Evolutionary conservation across 2,888 invertebrate species (phyloP), one percentile per base, ranked within the genome.

Genomic region (Neuroscelio doddi): DNA sequence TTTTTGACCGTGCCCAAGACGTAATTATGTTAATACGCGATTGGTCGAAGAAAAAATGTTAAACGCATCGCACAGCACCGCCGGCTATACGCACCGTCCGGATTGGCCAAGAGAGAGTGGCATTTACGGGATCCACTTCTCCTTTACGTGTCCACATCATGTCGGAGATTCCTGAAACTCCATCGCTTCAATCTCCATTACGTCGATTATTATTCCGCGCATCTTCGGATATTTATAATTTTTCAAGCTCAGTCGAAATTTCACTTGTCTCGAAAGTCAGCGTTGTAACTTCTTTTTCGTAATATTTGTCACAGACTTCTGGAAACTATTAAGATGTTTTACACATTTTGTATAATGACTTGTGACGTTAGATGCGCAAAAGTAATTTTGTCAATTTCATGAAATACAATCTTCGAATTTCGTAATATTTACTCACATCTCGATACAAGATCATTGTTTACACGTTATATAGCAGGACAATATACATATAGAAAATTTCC

Each of bases 1-100:
- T 58, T 32, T 38, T 52, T 42, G 39, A 32, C 24, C 42, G 27
- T 38, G 51, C 52, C 21, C 24, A 3, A 12, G 81, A 79, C 76
- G 82, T 78, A 83, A 84, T 84, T 83, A 84, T 84, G 83, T 80
- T 82, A 84, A 84, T 83, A 81, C 79, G 73, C 80, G 80, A 82
- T 82, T 82, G 82, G 81, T 74, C 79, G 53, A 66, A 12, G 47
- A 77, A 80, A 82, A 80, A 82, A 81, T 81, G 79, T 77, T 77
- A 78, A 79, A 80, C 76, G 81, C 81, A 80, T 64, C 75, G 72
- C 71, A 64, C 71, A 75, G 67, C 77, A 80, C 81, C 78, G 79
- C 78, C 72, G 82, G 82, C 82, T 77, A 79, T 69, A 58, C 56
- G 61, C 59, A 21, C 34, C 58, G 46, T 46, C 52, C 42, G 45